A percentile compares a stretch with the other conserved stretches of the same genome.
These are phyloP conservation scores for Anodontia alba DNA, from an alignment of 2,888 invertebrate species.

Conservation along the genomic window DNA sequence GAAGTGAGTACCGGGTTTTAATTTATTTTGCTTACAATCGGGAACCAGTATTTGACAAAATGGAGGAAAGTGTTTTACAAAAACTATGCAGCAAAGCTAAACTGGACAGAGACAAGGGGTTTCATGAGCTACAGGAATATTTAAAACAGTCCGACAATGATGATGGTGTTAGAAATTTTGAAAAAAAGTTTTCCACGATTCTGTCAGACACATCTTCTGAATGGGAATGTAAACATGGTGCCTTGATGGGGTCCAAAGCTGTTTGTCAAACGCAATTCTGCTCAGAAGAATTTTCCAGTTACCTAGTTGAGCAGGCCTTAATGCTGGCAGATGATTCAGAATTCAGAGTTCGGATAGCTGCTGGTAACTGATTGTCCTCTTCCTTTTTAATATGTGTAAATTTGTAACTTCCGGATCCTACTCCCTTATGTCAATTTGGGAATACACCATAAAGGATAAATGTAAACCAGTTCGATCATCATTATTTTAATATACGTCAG, in stretches of 20 bases:
- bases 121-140: constrained; percentile 68
- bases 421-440: no score
- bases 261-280: constrained; percentile 72
- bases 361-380: constrained; percentile 79
- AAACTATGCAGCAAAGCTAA: constrained; percentile 81
- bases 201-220: constrained; percentile 69
- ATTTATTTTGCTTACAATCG: not conserved
- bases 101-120: constrained; percentile 83
- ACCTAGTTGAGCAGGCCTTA: constrained; percentile 76
- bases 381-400: no score
- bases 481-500: no score
- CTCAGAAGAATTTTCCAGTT: constrained; percentile 77
- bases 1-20: no score
- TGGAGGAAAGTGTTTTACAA: constrained; percentile 71
- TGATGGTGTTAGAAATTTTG: constrained; percentile 66
- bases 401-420: no score
- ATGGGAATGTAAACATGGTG: constrained; percentile 86
- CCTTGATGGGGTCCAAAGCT: constrained; percentile 84
- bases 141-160: constrained; percentile 55
- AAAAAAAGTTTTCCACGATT: constrained; percentile 68
- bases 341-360: constrained; percentile 85
- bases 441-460: no score
- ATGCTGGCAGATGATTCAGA: constrained; percentile 84
- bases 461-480: no score
- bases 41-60: constrained; percentile 51